Conservation (phyloP, 64 coral and sea anemone genomes). For the Montipora efflorescens region DNA sequence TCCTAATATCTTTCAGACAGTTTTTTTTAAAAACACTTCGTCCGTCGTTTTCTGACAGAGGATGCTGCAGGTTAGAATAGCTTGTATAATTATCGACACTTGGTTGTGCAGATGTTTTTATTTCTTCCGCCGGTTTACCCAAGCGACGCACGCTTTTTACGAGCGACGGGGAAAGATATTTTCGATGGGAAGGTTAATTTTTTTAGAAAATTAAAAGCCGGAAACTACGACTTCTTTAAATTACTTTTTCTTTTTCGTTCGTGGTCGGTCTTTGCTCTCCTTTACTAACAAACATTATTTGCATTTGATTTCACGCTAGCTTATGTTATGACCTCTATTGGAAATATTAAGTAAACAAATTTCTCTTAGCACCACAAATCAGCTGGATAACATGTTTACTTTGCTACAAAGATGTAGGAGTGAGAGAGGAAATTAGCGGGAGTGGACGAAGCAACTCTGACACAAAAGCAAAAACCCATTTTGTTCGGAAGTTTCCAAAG, state of each 20-base stretch:
- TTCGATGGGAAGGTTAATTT: neutral
- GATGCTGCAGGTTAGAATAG: neutral
- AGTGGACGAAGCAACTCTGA: neutral
- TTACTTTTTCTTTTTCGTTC: neutral
- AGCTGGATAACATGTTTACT: neutral
- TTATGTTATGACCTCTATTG: neutral
- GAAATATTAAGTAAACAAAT: neutral
- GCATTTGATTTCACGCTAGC: conserved; percentile 53
- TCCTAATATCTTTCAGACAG: neutral
- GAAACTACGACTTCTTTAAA: neutral
- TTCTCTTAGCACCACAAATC: neutral
- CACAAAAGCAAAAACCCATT: too few relatives aligned
- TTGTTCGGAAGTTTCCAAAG: neutral
- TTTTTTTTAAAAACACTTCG: neutral
- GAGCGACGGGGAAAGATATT: neutral
- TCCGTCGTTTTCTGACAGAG: neutral
- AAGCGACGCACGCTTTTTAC: neutral
- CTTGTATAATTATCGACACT: neutral
- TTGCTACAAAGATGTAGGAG: neutral
- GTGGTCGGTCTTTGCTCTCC: neutral
- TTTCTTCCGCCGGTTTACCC: neutral
- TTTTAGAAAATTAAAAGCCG: neutral
- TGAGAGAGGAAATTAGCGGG: neutral
- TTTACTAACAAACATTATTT: conserved; percentile 24
- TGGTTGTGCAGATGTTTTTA: neutral